Evolutionary conservation across 2,888 invertebrate genomes (phyloP).

Genomic region (Diplolepis rosae): DNA sequence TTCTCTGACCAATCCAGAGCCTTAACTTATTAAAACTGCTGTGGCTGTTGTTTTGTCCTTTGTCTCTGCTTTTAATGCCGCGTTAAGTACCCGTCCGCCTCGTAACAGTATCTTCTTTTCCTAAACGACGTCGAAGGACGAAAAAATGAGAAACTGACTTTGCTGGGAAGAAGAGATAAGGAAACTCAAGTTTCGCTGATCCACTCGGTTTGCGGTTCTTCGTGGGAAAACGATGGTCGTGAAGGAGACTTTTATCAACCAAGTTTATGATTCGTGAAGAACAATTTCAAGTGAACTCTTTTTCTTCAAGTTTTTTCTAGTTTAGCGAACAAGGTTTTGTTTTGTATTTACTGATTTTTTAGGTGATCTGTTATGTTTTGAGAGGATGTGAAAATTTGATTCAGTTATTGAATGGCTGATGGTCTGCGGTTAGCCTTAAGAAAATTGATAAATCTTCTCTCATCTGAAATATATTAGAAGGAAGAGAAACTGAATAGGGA

Average conservation of each 20-base stretch:
- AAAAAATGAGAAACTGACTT: conserved; percentile 6
- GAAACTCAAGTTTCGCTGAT: background rate
- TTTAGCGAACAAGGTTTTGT: no score
- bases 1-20: conserved; percentile 67
- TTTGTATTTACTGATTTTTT: no score
- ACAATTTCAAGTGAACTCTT: background rate
- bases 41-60: conserved; percentile 67
- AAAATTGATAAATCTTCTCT: background rate
- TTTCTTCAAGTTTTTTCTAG: no score
- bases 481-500: background rate
- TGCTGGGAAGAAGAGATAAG: conserved; percentile 7
- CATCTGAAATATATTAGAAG: background rate
- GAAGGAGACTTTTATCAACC: background rate
- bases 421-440: background rate
- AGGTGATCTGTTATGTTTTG: no score
- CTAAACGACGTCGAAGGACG: background rate
- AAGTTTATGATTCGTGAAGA: conserved; percentile 17
- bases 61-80: conserved; percentile 63
- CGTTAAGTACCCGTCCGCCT: background rate
- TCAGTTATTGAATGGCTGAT: background rate
- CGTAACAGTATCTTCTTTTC: conserved; percentile 5
- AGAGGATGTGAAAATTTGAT: background rate
- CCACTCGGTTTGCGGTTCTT: background rate
- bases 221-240: conserved; percentile 2
- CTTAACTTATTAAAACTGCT: conserved; percentile 68